Evolutionary conservation across 2,888 invertebrate genomes (phyloP).

Genomic region (Epinotia demarniana): DNA sequence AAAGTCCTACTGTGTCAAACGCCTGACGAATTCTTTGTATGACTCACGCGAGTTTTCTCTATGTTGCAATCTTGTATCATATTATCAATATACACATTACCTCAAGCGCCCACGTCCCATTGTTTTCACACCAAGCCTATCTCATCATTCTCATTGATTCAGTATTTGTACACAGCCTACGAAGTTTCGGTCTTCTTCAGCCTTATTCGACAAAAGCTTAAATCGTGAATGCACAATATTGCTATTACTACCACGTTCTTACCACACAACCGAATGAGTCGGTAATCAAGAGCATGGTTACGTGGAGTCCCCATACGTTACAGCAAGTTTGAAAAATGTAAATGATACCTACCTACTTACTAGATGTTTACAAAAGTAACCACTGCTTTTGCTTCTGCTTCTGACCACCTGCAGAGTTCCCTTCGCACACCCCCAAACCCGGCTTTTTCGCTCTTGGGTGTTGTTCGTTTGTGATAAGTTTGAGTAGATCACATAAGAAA

Average conservation of each 20-base stretch:
- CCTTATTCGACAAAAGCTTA: background rate
- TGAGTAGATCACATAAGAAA: no score
- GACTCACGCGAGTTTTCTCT: constrained; percentile 27
- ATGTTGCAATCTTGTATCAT: constrained; percentile 11
- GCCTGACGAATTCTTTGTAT: background rate
- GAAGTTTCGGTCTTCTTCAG: background rate
- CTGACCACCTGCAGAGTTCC: no score
- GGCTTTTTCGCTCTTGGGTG: no score
- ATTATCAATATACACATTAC: constrained; percentile 15
- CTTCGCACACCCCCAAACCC: no score
- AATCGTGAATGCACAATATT: no score
- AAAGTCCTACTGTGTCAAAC: background rate
- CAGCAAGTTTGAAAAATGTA: background rate
- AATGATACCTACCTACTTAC: background rate
- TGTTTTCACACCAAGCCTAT: constrained; percentile 8
- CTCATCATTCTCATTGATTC: background rate
- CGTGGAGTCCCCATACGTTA: background rate
- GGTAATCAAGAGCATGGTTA: background rate
- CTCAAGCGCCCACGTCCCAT: constrained; percentile 12
- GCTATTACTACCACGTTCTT: no score
- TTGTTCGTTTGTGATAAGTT: no score
- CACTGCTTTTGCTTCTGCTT: no score
- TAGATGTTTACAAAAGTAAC: no score
- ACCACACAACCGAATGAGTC: no score
- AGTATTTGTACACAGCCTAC: background rate